Base-by-base conservation (phyloP, 2,113 vertebrate genomes). In the Sapajus apella region DNA sequence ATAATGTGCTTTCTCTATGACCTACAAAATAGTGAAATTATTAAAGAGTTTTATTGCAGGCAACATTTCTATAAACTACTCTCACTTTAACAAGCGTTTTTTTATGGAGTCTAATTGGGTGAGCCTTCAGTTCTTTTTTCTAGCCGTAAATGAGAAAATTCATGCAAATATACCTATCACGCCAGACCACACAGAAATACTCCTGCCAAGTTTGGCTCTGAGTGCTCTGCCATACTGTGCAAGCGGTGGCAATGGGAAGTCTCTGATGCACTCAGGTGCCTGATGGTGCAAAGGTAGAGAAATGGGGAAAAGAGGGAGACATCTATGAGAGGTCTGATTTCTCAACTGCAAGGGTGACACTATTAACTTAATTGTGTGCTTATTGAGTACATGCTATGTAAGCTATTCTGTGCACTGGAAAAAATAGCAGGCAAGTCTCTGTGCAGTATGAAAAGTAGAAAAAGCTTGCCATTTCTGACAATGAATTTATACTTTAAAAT, bases 31-130 rank as follows among this genome's bases (percentile, higher is more conserved):
- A 7, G 82, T 87, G 9, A 80, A 94, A 96, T 97, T 96, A 97
- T 96, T 97, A 93, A 97, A 93, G 43, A 97, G 12, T 52, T 97
- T 97, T 90, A 96, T 96, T 82, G 93, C 56, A 88, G 35, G 35
- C 84, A 97, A 35, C 5, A 14, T 66, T 95, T 88, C 55, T 16
- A 95, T 96, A 96, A 97, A 95, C 75, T 85, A 90, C 55, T 16
- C 81, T 96, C 79, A 93, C 68, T 92, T 87, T 66, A 76, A 94
- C 58, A n/a, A 86, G 75, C 32, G 20, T 35, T 95, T 94, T 94
- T 52, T 76, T 50, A 47, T 0, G 50, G 90, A 95, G 25, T 88
- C 58, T 89, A 94, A 64, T 4, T 97, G 83, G 32, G 50, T 27
- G 0, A 93, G 50, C 0, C 37, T 79, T 93, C 30, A 8, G 3